Evolutionary conservation across 2,888 invertebrate genomes (phyloP).

Genomic region (Stenodema calcarata): DNA sequence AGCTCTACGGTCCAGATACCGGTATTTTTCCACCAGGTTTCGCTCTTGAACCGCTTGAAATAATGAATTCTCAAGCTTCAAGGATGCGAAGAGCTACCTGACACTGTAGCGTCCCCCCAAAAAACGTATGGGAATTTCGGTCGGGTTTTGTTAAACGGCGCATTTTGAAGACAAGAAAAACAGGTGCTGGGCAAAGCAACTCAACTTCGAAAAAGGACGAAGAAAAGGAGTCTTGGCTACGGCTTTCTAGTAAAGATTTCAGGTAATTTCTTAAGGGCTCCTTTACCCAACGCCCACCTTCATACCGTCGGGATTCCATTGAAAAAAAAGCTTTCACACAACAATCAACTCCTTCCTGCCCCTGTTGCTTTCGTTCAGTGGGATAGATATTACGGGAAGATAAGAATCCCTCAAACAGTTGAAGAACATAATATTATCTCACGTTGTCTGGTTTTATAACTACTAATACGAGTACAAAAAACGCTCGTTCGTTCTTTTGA

Average conservation of each 20-base stretch:
- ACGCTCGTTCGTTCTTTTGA: too few species aligned
- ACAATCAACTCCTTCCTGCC: conserved; percentile 44
- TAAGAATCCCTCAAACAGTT: neutral
- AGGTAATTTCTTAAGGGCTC: conserved; percentile 36
- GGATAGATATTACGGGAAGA: conserved; percentile 21
- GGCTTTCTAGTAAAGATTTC: conserved; percentile 16
- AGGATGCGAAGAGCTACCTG: neutral
- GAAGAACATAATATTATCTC: neutral
- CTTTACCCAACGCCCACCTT: conserved; percentile 27
- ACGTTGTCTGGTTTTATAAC: neutral
- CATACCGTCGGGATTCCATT: conserved; percentile 27
- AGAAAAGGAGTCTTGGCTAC: neutral
- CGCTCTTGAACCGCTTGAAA: neutral
- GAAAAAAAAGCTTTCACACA: conserved; percentile 45
- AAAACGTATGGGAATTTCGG: neutral
- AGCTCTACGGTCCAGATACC: too few species aligned
- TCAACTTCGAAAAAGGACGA: neutral
- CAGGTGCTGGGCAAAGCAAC: neutral
- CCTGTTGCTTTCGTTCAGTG: neutral
- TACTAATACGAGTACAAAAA: too few species aligned
- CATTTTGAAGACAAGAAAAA: neutral
- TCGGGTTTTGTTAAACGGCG: neutral
- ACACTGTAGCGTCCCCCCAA: neutral
- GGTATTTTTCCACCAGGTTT: too few species aligned
- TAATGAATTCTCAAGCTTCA: neutral